Base-by-base conservation (phyloP, 2,888 invertebrate genomes). In the Ecliptopera silaceata region DNA sequence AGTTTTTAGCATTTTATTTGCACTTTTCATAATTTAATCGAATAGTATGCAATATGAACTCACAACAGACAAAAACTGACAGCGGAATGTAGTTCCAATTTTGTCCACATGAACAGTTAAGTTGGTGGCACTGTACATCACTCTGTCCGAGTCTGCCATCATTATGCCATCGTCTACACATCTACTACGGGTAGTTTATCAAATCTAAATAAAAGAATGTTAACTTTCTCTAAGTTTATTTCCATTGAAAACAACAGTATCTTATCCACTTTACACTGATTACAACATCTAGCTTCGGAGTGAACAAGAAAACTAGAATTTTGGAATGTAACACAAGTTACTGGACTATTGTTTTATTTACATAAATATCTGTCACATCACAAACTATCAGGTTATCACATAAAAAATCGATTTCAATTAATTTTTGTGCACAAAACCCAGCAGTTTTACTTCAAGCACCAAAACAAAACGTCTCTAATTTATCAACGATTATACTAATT, bases 231-330 rank as follows among this genome's bases (percentile, higher is more conserved):
- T 86, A 84, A 56, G 77, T 81, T 84, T 86, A 86, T 84, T 88
- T 85, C 83, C 84, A 84, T 84, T 84, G 81, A 86, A 83, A 86
- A 88, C 86, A 88, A 87, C 86, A 86, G 78, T 79, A 80, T 81
- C 82, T 79, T 82, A 79, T 80, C 81, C 84, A 85, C 84, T 77
- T 77, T 65, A 72, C 69, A 75, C 75, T 71, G 77, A 76, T 74
- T 71, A 75, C 70, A 77, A 71, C 66, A 72, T 70, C 69, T 73
- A 77, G 72, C 74, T 64, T 71, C 56, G 65, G 53, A 79, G 79
- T 75, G 77, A 82, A 80, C 61, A 56, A 75, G 71, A 72, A 66
- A 71, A 74, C 70, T 64, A 66, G 44, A 77, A 81, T 80, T 58
- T 81, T 88, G 89, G 89, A 89, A 89, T 88, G 89, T 82, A 86